A percentile compares a stretch with the other conserved stretches of the same genome.
Conservation (phyloP, 2,888 invertebrate species). For the Sthenelais limicola region DNA sequence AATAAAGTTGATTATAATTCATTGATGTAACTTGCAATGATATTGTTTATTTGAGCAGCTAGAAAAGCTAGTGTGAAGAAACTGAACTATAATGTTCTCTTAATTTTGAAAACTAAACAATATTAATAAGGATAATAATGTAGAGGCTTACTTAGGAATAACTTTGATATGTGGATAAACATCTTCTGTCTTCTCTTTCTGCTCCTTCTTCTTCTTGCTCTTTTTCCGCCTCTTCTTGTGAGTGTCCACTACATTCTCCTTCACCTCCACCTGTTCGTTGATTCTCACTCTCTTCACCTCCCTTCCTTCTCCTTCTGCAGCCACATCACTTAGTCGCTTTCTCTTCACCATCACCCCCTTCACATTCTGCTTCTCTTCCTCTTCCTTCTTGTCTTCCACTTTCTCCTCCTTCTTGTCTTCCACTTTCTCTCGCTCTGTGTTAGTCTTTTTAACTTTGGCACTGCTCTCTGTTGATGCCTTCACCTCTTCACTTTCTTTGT, state of each 20-base stretch:
- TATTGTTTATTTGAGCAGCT: too few relatives aligned
- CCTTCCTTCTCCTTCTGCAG: slow-evolving; percentile 6
- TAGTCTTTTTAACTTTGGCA: neutral
- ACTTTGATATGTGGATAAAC: slow-evolving; percentile 48
- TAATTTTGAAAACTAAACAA: too few relatives aligned
- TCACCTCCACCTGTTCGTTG: slow-evolving; percentile 42
- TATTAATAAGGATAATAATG: too few relatives aligned
- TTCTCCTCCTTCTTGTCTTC: slow-evolving; percentile 10
- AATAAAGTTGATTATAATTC: too few relatives aligned
- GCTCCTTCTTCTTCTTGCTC: slow-evolving; percentile 42
- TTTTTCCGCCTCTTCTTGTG: slow-evolving; percentile 26
- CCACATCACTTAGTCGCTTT: slow-evolving; percentile 13
- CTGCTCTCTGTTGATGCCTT: neutral
- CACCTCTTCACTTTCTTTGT: neutral
- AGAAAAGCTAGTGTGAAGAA: too few relatives aligned
- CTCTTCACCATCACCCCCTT: slow-evolving; percentile 24
- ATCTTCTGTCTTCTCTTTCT: slow-evolving; percentile 35
- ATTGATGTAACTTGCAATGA: too few relatives aligned
- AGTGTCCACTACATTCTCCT: slow-evolving; percentile 28
- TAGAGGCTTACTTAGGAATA: slow-evolving; percentile 50
- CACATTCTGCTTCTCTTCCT: neutral
- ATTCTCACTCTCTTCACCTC: slow-evolving; percentile 45
- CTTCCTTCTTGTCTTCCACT: slow-evolving; percentile 2
- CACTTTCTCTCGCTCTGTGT: neutral
- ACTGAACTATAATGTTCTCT: too few relatives aligned